phyloP scores from a whole-genome alignment of 2,113 vertebrate genomes.

The Macaca fascicularis region T2T-MFA8v1.1 NC_088395.1:81863001-81863500 shows the following conservation, averaged over 20 bases:
- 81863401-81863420: constrained; percentile 3
- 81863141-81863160: constrained; percentile 12
- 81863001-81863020: not conserved
- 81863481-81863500: not conserved
- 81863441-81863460: not conserved
- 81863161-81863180: constrained; percentile 30
- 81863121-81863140: not conserved
- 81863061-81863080: not conserved
- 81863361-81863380: not conserved
- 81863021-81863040: not conserved
- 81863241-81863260: constrained; percentile 30
- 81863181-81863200: not conserved
- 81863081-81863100: not conserved
- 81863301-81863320: not conserved
- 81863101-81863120: constrained; percentile 20
- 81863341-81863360: not conserved
- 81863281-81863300: not conserved
- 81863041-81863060: not conserved
- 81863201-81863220: not conserved
- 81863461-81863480: not conserved
- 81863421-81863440: not conserved
- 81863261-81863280: not conserved
- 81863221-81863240: not conserved
- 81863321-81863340: not conserved
- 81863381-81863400: not conserved